Evolutionary conservation across 2,888 invertebrate genomes (phyloP).

Genomic region (Anorthoa munda): DNA sequence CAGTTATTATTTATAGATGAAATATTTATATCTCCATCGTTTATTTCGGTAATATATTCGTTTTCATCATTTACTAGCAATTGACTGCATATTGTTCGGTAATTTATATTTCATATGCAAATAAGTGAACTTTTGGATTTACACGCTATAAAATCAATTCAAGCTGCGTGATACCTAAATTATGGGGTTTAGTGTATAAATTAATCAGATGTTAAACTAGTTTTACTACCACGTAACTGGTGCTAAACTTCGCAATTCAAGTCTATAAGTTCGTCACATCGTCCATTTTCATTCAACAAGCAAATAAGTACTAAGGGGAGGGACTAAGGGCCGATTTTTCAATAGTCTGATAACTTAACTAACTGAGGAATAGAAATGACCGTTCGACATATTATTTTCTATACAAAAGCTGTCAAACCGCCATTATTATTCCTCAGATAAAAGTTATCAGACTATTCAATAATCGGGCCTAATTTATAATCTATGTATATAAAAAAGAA

Average conservation of each 20-base stretch:
- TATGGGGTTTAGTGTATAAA: conserved; percentile 21
- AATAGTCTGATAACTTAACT: no score
- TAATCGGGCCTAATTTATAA: no score
- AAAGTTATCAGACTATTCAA: no score
- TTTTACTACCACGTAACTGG: conserved; percentile 3
- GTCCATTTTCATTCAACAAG: neutral
- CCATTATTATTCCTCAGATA: no score
- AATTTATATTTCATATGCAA: conserved; percentile 59
- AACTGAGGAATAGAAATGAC: no score
- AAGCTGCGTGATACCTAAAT: conserved; percentile 39
- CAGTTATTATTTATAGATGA: conserved; percentile 72
- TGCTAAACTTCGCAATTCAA: neutral
- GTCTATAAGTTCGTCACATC: conserved; percentile 4
- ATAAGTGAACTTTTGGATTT: conserved; percentile 55
- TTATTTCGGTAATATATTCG: conserved; percentile 60
- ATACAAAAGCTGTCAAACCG: no score
- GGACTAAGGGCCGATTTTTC: no score
- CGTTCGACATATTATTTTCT: no score
- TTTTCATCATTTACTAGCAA: conserved; percentile 59
- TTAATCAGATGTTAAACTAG: conserved; percentile 10
- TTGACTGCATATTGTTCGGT: conserved; percentile 50
- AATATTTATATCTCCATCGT: conserved; percentile 68
- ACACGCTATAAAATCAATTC: conserved; percentile 53
- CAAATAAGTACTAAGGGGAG: neutral
- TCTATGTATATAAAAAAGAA: no score